phyloP scores from a whole-genome alignment of 2,113 vertebrate species.

The Chroicocephalus ridibundus region DNA sequence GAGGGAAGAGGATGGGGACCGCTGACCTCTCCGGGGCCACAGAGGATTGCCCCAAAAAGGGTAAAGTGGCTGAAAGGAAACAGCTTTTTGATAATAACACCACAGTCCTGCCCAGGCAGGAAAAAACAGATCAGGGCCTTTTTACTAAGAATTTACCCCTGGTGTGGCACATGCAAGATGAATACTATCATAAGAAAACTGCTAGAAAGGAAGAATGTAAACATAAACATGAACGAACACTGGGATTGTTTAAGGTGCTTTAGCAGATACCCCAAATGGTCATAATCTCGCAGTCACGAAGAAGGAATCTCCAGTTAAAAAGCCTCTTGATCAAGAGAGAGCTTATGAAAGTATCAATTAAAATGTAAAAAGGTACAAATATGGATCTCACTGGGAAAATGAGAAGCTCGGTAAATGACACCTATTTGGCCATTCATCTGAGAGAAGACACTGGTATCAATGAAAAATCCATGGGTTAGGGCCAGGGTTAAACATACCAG shows the following conservation, averaged over 20 bases:
- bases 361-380: not conserved
- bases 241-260: not conserved
- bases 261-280: not conserved
- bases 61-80: not conserved
- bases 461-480: not conserved
- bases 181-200: not conserved
- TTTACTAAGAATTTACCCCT: not conserved
- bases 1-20: not conserved
- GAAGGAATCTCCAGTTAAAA: not conserved
- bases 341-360: not conserved
- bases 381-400: not conserved
- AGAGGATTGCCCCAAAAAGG: not conserved
- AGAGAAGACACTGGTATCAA: not conserved
- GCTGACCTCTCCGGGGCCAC: accelerated
- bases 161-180: not conserved
- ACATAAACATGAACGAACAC: not conserved
- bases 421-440: not conserved
- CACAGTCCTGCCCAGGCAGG: not conserved
- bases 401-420: not conserved
- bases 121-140: not conserved
- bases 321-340: not conserved
- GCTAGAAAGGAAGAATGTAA: not conserved
- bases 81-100: not conserved
- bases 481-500: not conserved
- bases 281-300: not conserved